Conservation (phyloP, 2,888 invertebrate species). For the Nebria salina region DNA sequence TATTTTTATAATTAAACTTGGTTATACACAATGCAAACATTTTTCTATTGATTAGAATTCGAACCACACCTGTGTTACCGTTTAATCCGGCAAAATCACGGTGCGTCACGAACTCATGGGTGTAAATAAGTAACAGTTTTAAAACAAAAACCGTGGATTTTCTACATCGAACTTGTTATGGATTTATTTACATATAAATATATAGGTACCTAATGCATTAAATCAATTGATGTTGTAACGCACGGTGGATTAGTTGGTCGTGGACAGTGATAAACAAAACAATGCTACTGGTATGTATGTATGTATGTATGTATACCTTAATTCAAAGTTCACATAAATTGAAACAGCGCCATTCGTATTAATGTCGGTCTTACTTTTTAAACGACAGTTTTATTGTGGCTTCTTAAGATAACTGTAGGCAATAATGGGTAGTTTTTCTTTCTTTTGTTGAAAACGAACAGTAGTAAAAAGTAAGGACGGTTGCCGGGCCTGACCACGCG, state of each 20-base stretch:
- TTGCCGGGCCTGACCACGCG: constrained; percentile 57
- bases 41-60: not conserved
- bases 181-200: constrained; percentile 3
- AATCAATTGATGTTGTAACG: constrained; percentile 3
- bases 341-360: constrained; percentile 61
- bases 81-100: constrained; percentile 35
- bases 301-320: constrained; percentile 57
- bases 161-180: constrained; percentile 23
- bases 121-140: constrained; percentile 40
- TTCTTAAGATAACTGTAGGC: constrained; percentile 64
- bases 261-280: no score
- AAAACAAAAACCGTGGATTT: constrained; percentile 26
- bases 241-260: not conserved
- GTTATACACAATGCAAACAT: constrained; percentile 5
- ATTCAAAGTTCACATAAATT: constrained; percentile 60
- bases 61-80: constrained; percentile 1
- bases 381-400: constrained; percentile 64
- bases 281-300: constrained; percentile 52
- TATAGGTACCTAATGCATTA: not conserved
- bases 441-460: constrained; percentile 58
- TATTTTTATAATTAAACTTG: constrained; percentile 16
- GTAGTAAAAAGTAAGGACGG: constrained; percentile 62
- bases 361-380: constrained; percentile 61
- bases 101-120: constrained; percentile 29
- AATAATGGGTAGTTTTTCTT: constrained; percentile 64